Evolutionary conservation across 2,113 vertebrate genomes (phyloP).

Genomic region (Muntiacus muntjak): DNA sequence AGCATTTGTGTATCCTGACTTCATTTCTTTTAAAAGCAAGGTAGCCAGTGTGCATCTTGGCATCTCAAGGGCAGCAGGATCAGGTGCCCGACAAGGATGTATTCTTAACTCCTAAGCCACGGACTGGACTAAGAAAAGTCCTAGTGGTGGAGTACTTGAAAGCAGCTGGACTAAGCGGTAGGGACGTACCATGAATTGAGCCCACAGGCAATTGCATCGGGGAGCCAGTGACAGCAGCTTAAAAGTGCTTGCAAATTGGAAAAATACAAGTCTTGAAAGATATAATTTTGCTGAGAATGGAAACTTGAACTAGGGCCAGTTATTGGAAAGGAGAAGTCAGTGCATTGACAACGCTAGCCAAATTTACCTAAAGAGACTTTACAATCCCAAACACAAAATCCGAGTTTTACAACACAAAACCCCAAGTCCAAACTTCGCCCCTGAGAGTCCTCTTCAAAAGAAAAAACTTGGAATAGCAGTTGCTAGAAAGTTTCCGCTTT

Average conservation of each 20-base stretch:
- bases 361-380: constrained; percentile 84
- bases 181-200: constrained; percentile 56
- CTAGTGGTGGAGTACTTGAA: constrained; percentile 44
- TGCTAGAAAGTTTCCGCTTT: constrained; percentile 75
- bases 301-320: constrained; percentile 86
- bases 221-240: constrained; percentile 65
- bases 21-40: constrained; percentile 57
- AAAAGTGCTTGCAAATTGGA: constrained; percentile 73
- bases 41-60: background rate
- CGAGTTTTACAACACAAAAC: constrained; percentile 62
- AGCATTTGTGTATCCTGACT: background rate
- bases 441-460: constrained; percentile 66
- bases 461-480: constrained; percentile 75
- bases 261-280: constrained; percentile 76
- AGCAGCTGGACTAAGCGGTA: constrained; percentile 54
- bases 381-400: constrained; percentile 75
- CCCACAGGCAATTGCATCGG: constrained; percentile 56
- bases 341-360: constrained; percentile 78
- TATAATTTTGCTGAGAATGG: constrained; percentile 83
- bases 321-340: constrained; percentile 79
- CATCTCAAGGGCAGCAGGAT: constrained; percentile 41
- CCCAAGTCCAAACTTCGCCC: constrained; percentile 71
- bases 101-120: constrained; percentile 58
- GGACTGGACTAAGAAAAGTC: constrained; percentile 44
- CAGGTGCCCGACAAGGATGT: constrained; percentile 40